Evolutionary conservation across 2,888 invertebrate genomes (phyloP).

Genomic region (Luperina nickerlii): DNA sequence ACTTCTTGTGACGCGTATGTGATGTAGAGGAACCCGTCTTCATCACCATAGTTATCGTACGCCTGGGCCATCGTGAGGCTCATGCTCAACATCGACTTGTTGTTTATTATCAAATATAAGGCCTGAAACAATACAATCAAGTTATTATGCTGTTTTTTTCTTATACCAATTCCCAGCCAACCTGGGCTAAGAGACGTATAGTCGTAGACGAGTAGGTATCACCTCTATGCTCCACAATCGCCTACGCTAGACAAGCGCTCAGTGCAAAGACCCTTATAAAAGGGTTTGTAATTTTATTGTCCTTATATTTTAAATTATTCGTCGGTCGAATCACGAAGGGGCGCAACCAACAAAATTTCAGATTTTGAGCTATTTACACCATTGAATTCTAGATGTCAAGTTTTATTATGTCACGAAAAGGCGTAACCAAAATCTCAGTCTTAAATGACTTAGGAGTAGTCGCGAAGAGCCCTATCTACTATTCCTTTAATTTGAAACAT

Average conservation of each 20-base stretch:
- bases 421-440: no score
- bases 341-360: no score
- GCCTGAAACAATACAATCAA: constrained; percentile 86
- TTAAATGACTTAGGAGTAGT: no score
- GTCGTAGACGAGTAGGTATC: neutral
- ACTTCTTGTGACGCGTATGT: constrained; percentile 97
- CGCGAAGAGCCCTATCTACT: no score
- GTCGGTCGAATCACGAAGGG: no score
- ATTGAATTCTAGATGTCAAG: no score
- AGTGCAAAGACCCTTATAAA: neutral
- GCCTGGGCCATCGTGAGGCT: constrained; percentile 95
- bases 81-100: constrained; percentile 95
- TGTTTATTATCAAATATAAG: constrained; percentile 95
- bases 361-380: no score
- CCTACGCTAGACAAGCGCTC: neutral
- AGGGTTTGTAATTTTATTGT: neutral
- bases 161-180: neutral
- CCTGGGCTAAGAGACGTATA: neutral
- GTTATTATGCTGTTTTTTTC: neutral
- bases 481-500: no score
- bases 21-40: constrained; percentile 96
- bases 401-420: no score
- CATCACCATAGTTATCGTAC: constrained; percentile 93
- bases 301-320: neutral
- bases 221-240: neutral